Base-by-base conservation (phyloP, 2,797 vertebrate species). In the Pseudomugil gertrudae region DNA sequence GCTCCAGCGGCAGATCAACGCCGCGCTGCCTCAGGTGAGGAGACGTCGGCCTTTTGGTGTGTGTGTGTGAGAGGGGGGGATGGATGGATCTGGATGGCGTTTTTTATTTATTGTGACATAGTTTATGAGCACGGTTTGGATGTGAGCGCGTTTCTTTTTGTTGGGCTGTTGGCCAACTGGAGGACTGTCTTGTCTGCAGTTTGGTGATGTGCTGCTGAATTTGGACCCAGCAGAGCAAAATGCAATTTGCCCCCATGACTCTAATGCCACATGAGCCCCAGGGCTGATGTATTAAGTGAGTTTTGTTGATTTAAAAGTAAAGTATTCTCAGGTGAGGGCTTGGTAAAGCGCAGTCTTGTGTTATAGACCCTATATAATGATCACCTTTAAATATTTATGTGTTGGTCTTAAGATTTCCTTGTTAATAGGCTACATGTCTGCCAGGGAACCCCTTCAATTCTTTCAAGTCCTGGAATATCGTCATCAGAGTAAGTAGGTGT, bases 1-100 rank as follows among this genome's bases (percentile, higher is more conserved):
- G 84, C 95, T 99, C 73, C 97, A 99, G 94, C 93, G 97, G 68
- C 97, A 98, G 81, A 95, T 99, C 83, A 97, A 95, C 90, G 96
- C 97, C 0, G 95, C 97, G 4, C 94, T 98, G 45, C 97, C 97
- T 3, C 97, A 99, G 97, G 97, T 98, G 93, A 95, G 93, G 59
- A 64, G 56, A 61, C 35, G 30, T n/a, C 54, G 50, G 69, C 54
- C 47, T 73, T 30, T 59, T 26, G 33, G n/a, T 30, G 11, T n/a
- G n/a, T n/a, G n/a, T n/a, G n/a, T n/a, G n/a, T n/a, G n/a, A n/a
- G 52, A 47, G 1, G 36, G 23, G 21, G 0, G 57, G n/a, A 47
- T 51, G 24, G 24, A 15, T 6, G 19, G 33, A 24, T 43, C 17
- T 40, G 29, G 33, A 23, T 29, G 27, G 55, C n/a, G 13, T 14